phyloP scores from a whole-genome alignment of 2,113 vertebrate genomes.

The Psephotus haematonotus region DNA sequence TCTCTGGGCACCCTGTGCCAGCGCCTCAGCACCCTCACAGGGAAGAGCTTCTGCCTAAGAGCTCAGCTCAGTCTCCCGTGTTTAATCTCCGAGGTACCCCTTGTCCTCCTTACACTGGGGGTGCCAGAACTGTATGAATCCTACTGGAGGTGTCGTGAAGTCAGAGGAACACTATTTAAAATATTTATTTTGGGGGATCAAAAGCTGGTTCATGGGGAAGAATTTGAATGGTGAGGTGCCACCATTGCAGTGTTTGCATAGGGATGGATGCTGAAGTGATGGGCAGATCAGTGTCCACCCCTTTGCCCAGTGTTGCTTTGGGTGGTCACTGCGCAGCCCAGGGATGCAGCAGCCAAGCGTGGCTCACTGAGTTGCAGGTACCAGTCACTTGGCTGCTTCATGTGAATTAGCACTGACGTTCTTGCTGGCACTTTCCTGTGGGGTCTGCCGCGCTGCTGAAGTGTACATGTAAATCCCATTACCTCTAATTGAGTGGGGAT shows the following conservation, averaged over 20 bases:
- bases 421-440: not conserved
- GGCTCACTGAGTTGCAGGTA: not conserved
- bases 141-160: not conserved
- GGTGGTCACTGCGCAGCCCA: not conserved
- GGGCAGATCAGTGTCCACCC: not conserved
- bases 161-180: not conserved
- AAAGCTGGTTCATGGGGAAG: not conserved
- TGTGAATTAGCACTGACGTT: not conserved
- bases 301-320: not conserved
- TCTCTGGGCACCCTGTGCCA: not conserved
- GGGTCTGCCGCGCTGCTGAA: not conserved
- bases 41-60: not conserved
- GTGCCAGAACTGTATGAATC: not conserved
- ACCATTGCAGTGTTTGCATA: not conserved
- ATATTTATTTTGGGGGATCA: not conserved
- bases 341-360: not conserved
- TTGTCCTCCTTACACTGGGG: not conserved
- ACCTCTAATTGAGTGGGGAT: not conserved
- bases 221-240: not conserved
- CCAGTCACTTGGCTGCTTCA: not conserved
- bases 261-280: accelerated
- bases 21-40: not conserved
- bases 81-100: not conserved
- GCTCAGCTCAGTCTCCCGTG: not conserved
- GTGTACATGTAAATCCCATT: not conserved